Evolutionary conservation across 2,888 invertebrate species (phyloP), one percentile per base, ranked within the genome.

Genomic region (Dinocampus coccinellae): DNA sequence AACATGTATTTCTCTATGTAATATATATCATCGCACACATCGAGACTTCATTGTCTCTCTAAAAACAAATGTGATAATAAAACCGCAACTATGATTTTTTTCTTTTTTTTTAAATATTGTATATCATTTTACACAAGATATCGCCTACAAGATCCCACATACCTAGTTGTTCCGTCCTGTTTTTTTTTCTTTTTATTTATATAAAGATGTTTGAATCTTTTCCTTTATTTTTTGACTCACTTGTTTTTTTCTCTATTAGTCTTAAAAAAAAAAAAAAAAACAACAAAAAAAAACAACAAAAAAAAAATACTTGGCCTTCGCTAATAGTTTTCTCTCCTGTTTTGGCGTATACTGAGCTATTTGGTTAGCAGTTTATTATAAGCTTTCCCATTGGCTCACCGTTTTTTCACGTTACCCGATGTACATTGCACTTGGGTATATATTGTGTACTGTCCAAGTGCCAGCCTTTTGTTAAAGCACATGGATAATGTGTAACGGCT

Each of bases 381-480:
- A 39, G 22, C 13, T 62, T n/a, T 22, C 3, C 26, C 61, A 39
- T 39, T 79, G 81, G 77, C 78, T 79, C 78, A 70, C 76, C 76
- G 33, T 68, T 63, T 74, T 85, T 83, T 86, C 84, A 87, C 82
- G 83, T 85, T 78, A 85, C 81, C 78, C 83, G 83, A 77, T 87
- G 87, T 72, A 83, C 77, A 70, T 85, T 85, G 76, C 87, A 87
- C 78, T 86, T 85, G 71, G 87, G 86, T 80, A 86, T 86, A 76
- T 84, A 87, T 72, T 85, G 83, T 75, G 80, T 83, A 34, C 79
- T 81, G 76, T 87, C 84, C 65, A 87, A 80, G 26, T 84, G 81
- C 89, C 89, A 89, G 70, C 87, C 86, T 74, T 85, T 83, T 39
- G 85, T 84, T 53, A 87, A 69, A 11, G 88, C 88, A 77, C 89